phyloP scores from a whole-genome alignment of 1,140 invertebrate genomes.

The Orius insidiosus region DNA sequence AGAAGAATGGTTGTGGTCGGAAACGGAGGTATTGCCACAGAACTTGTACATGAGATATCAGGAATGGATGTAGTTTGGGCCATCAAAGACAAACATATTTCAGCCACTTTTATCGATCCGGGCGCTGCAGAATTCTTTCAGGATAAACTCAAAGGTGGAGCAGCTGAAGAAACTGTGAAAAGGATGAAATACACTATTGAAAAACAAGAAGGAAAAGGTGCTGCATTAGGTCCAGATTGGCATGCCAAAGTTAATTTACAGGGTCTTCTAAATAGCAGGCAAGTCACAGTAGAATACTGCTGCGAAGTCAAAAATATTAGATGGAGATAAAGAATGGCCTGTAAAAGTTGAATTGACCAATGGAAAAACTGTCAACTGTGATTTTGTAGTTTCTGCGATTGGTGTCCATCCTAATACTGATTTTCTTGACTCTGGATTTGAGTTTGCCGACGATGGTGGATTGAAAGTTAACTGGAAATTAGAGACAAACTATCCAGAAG shows the following conservation, averaged over 20 bases:
- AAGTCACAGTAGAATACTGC: slow-evolving; percentile 42
- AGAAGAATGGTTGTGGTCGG: slow-evolving; percentile 69
- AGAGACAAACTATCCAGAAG: slow-evolving; percentile 54
- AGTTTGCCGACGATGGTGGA: slow-evolving; percentile 49
- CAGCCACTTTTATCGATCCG: slow-evolving; percentile 83
- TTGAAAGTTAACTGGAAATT: slow-evolving; percentile 73
- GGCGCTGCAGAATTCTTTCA: slow-evolving; percentile 91
- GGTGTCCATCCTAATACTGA: slow-evolving; percentile 63
- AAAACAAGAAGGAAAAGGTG: slow-evolving; percentile 34
- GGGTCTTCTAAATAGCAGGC: slow-evolving; percentile 27
- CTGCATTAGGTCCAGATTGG: slow-evolving; percentile 92
- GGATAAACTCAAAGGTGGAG: slow-evolving; percentile 24
- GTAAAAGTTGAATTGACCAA: slow-evolving; percentile 59
- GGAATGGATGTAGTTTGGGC: slow-evolving; percentile 81
- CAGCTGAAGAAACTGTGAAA: slow-evolving; percentile 30
- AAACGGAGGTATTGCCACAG: slow-evolving; percentile 95
- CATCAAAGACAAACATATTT: slow-evolving; percentile 82
- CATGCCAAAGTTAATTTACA: slow-evolving; percentile 48
- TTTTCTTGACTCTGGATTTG: slow-evolving; percentile 35
- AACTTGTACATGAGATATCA: slow-evolving; percentile 76
- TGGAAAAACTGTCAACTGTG: slow-evolving; percentile 58
- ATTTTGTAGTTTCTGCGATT: slow-evolving; percentile 89
- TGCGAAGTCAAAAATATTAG: slow-evolving; percentile 43
- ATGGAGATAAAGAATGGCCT: slow-evolving; percentile 39
- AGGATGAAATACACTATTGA: slow-evolving; percentile 48